Evolutionary conservation across 2,797 vertebrate species (phyloP).

Genomic region (Pipistrellus kuhlii): DNA sequence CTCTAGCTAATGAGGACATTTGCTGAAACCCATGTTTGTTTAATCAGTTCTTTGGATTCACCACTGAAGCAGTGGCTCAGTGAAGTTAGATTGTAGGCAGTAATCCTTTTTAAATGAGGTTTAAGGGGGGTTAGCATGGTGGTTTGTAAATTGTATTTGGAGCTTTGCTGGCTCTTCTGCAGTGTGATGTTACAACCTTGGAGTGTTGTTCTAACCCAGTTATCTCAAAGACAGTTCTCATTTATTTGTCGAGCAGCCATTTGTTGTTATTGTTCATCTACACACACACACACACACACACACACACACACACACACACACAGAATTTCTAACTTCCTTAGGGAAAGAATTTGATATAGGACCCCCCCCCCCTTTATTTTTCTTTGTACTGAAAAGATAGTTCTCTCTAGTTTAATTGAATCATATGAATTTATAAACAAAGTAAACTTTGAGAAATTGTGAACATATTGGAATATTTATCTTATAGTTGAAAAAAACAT

Average conservation of each 20-base stretch:
- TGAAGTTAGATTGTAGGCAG: constrained; percentile 12
- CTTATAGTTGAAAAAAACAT: neutral
- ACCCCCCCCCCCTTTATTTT: accelerated
- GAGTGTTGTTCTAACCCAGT: neutral
- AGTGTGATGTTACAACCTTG: neutral
- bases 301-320: too few species aligned
- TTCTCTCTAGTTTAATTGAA: constrained; percentile 47
- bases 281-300: accelerated
- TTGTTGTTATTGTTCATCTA: neutral
- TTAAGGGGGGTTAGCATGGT: constrained; percentile 26
- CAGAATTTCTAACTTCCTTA: neutral
- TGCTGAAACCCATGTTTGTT: constrained; percentile 46
- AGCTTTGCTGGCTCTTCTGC: constrained; percentile 14
- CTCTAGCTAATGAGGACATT: constrained; percentile 33
- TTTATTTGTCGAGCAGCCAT: neutral
- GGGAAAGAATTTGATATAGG: neutral
- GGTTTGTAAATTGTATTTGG: constrained; percentile 25
- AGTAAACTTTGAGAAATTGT: neutral
- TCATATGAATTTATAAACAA: neutral
- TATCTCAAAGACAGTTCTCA: neutral
- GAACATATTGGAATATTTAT: neutral
- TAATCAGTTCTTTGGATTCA: constrained; percentile 41
- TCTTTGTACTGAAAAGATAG: neutral
- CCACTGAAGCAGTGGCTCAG: constrained; percentile 27
- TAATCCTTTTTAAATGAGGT: constrained; percentile 60